Evolutionary conservation across 2,113 vertebrate species (phyloP).

Genomic region (Hipposideros armiger): DNA sequence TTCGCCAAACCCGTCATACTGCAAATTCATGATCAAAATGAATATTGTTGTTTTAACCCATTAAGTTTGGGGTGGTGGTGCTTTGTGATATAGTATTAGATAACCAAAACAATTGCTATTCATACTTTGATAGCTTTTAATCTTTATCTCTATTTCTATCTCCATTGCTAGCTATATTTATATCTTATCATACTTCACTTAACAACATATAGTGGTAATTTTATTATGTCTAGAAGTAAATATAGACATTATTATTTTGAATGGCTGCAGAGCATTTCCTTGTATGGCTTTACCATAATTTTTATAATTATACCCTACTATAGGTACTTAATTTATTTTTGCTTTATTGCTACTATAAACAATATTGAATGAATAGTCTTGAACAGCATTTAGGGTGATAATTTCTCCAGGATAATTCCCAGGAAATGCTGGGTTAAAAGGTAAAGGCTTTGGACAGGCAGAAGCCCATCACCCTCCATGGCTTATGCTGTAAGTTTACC

Average conservation of each 20-base stretch:
- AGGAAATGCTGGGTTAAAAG: neutral
- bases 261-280: neutral
- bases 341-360: neutral
- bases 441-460: neutral
- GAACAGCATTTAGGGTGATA: neutral
- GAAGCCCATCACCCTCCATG: neutral
- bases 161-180: neutral
- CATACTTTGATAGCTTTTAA: neutral
- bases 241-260: slow-evolving; percentile 14
- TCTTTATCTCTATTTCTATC: neutral
- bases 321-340: neutral
- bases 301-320: neutral
- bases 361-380: neutral
- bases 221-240: neutral
- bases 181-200: neutral
- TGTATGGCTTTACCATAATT: neutral
- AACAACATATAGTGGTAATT: neutral
- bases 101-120: neutral
- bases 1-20: neutral
- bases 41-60: neutral
- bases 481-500: neutral
- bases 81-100: neutral
- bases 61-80: neutral
- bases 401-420: neutral
- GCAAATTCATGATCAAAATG: neutral